Percentiles rank a stretch among this genome's conserved stretches.
Evolutionary conservation across 1,140 invertebrate genomes (phyloP).

Genomic region (Camponotus vicinus): DNA sequence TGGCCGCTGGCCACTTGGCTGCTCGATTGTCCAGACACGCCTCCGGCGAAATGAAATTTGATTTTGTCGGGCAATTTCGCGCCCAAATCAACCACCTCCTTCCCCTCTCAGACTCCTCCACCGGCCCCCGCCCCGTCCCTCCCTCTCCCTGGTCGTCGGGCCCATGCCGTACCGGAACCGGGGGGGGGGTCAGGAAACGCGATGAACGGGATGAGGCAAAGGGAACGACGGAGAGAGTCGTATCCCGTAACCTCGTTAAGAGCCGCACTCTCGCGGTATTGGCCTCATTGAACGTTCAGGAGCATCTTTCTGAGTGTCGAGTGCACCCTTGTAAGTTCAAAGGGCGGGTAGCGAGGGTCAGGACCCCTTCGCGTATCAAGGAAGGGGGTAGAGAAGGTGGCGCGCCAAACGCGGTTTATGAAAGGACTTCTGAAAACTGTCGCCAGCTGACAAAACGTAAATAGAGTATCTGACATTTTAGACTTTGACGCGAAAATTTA

Average conservation of each 20-base stretch:
- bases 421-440: slow-evolving; percentile 45
- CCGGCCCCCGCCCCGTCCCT: background rate
- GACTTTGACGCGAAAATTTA: background rate
- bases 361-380: background rate
- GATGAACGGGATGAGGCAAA: slow-evolving; percentile 28
- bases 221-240: slow-evolving; percentile 36
- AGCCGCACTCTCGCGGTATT: slow-evolving; percentile 81
- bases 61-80: slow-evolving; percentile 86
- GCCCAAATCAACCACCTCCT: slow-evolving; percentile 82
- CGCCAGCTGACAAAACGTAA: slow-evolving; percentile 1
- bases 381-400: slow-evolving; percentile 50
- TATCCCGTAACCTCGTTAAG: slow-evolving; percentile 82
- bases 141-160: slow-evolving; percentile 21
- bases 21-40: slow-evolving; percentile 86
- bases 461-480: background rate
- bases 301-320: slow-evolving; percentile 78
- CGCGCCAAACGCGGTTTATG: slow-evolving; percentile 22
- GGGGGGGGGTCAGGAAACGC: slow-evolving; percentile 28
- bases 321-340: slow-evolving; percentile 76
- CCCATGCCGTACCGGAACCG: slow-evolving; percentile 36
- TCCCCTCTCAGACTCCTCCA: background rate
- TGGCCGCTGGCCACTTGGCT: slow-evolving; percentile 83
- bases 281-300: slow-evolving; percentile 80
- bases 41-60: slow-evolving; percentile 86
- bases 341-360: slow-evolving; percentile 61